Conservation (phyloP, 2,797 vertebrate species). For the Rallus crepitans region DNA sequence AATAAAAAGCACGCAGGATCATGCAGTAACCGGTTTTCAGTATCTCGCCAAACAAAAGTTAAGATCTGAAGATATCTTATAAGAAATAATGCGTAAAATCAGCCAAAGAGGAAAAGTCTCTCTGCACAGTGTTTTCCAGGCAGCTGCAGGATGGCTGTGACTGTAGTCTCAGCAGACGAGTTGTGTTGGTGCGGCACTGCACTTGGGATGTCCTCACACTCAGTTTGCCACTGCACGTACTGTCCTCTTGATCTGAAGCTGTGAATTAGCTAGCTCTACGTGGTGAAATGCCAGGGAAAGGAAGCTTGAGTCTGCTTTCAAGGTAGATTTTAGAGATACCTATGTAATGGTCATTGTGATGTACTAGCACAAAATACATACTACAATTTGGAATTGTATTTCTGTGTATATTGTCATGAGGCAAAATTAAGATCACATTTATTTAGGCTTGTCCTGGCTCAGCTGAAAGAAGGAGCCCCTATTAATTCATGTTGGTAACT, state of each 20-base stretch:
- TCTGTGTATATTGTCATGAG: neutral
- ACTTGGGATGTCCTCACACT: accelerated
- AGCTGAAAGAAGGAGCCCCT: neutral
- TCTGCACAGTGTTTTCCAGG: neutral
- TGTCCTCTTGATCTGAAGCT: neutral
- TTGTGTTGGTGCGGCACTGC: accelerated
- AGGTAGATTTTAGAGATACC: neutral
- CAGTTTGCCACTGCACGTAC: neutral
- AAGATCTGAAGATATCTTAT: neutral
- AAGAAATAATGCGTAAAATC: neutral
- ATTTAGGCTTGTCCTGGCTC: neutral
- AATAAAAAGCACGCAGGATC: neutral
- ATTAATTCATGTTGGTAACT: neutral
- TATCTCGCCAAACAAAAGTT: neutral
- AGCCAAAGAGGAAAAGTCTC: neutral
- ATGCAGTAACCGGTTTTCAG: neutral
- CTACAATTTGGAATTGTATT: neutral
- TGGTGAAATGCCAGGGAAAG: neutral
- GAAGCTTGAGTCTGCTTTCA: neutral
- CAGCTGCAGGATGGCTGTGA: neutral
- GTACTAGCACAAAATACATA: neutral
- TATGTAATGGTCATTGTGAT: neutral
- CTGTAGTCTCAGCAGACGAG: neutral
- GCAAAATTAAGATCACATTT: neutral
- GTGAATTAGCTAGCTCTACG: accelerated